Conservation (phyloP, 92 coral and sea anemone genomes). For the Epizoanthus fatuus region DNA sequence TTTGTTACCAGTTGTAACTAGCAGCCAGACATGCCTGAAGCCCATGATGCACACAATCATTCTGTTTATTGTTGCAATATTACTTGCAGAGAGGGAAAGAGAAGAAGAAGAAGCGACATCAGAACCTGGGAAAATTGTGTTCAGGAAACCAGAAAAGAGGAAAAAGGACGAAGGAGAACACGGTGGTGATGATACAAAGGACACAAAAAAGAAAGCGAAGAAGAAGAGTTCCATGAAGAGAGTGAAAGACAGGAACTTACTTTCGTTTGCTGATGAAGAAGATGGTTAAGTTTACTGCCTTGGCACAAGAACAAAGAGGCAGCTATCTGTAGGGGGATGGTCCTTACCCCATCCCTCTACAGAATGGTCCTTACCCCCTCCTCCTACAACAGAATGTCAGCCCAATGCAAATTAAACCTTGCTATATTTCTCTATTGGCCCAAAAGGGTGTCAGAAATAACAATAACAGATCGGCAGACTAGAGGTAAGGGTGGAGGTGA, state of each 20-base stretch:
- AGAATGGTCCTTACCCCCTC: too few relatives aligned
- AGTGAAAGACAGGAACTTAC: slow-evolving; percentile 84
- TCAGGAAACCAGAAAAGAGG: slow-evolving; percentile 93
- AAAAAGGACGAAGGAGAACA: slow-evolving; percentile 62
- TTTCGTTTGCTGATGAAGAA: slow-evolving; percentile 94
- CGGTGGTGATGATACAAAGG: slow-evolving; percentile 51
- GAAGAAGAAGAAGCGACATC: slow-evolving; percentile 9
- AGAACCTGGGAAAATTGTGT: slow-evolving; percentile 86
- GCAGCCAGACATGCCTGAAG: too few relatives aligned
- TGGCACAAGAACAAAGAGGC: too few relatives aligned
- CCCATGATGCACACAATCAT: neutral
- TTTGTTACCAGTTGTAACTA: too few relatives aligned
- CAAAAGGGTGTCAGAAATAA: too few relatives aligned
- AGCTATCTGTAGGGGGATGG: too few relatives aligned
- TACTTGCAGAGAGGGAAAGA: slow-evolving; percentile 37
- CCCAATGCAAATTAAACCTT: too few relatives aligned
- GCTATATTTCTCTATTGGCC: too few relatives aligned
- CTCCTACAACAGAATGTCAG: too few relatives aligned
- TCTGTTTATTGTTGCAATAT: neutral
- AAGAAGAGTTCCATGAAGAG: slow-evolving; percentile 72
- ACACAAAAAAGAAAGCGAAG: slow-evolving; percentile 75
- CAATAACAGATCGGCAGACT: too few relatives aligned
- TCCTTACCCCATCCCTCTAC: too few relatives aligned
- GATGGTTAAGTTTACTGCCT: slow-evolving; percentile 56
- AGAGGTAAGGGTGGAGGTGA: too few relatives aligned